A percentile compares a stretch with the other conserved stretches of the same genome.
phyloP scores from a whole-genome alignment of 2,113 vertebrate species.

The Microtus oregoni region DNA sequence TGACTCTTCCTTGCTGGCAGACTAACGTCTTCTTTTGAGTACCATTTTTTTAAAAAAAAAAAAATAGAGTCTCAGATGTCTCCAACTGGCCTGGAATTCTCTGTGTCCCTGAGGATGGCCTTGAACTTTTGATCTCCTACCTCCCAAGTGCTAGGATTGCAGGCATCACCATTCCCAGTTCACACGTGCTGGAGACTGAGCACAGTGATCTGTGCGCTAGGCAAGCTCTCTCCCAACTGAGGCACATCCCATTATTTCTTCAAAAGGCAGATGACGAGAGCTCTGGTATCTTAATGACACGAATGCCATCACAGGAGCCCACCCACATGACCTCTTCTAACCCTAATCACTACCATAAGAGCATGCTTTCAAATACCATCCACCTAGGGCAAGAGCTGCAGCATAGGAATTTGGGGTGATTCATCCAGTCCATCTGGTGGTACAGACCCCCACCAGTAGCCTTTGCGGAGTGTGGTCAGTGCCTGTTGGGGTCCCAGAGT shows the following conservation, averaged over 20 bases:
- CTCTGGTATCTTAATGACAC: neutral
- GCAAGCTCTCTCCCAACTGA: neutral
- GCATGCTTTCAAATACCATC: neutral
- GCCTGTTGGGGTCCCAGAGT: too few species aligned
- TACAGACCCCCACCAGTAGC: too few species aligned
- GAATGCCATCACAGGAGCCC: neutral
- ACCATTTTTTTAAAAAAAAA: neutral
- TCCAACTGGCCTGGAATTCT: neutral
- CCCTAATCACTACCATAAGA: neutral
- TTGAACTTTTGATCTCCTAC: neutral
- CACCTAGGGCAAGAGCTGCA: fast-evolving
- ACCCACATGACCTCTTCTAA: neutral
- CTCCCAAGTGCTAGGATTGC: neutral
- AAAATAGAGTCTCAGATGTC: neutral
- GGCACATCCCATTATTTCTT: too few species aligned
- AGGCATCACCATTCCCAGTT: neutral
- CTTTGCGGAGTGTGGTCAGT: fast-evolving
- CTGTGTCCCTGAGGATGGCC: neutral
- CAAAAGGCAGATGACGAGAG: neutral
- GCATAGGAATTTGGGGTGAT: neutral
- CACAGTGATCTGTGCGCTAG: neutral
- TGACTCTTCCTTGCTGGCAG: neutral
- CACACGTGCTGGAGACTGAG: neutral
- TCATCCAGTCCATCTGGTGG: neutral
- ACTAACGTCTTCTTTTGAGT: neutral